These are phyloP conservation scores for Brachyptera risi DNA, from an alignment of 2,888 invertebrate species.

Conservation along the genomic window DNA sequence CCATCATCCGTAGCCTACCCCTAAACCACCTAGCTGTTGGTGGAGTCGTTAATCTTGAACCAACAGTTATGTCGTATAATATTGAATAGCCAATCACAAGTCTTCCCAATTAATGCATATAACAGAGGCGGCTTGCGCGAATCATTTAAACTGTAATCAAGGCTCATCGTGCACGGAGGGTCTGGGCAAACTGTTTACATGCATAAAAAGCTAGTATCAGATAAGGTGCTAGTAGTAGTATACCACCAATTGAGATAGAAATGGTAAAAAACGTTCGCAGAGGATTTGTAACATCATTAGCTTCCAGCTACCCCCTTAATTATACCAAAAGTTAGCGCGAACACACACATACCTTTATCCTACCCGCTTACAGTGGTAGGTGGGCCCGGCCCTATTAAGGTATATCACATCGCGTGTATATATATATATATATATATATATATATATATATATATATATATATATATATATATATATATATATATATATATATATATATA, in stretches of 20 bases:
- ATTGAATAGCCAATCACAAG: not conserved
- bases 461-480: not conserved
- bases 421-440: no score
- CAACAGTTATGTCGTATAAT: not conserved
- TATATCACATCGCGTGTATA: slow-evolving; percentile 1
- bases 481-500: not conserved
- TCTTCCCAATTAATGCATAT: no score
- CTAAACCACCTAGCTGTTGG: not conserved
- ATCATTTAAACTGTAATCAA: slow-evolving; percentile 21
- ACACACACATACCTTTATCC: not conserved
- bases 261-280: slow-evolving; percentile 13
- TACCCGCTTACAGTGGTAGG: slow-evolving; percentile 4
- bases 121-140: no score
- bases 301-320: slow-evolving; percentile 13
- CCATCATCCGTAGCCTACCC: no score
- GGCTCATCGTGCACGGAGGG: no score
- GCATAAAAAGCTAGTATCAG: not conserved
- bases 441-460: not conserved
- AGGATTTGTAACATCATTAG: slow-evolving; percentile 22
- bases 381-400: not conserved
- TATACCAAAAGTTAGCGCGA: slow-evolving; percentile 14
- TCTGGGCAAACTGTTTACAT: no score
- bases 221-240: slow-evolving; percentile 4
- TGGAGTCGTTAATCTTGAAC: no score
- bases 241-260: not conserved